Evolutionary conservation across 2,113 vertebrate genomes (phyloP).

Genomic region (Syngnathus typhle): DNA sequence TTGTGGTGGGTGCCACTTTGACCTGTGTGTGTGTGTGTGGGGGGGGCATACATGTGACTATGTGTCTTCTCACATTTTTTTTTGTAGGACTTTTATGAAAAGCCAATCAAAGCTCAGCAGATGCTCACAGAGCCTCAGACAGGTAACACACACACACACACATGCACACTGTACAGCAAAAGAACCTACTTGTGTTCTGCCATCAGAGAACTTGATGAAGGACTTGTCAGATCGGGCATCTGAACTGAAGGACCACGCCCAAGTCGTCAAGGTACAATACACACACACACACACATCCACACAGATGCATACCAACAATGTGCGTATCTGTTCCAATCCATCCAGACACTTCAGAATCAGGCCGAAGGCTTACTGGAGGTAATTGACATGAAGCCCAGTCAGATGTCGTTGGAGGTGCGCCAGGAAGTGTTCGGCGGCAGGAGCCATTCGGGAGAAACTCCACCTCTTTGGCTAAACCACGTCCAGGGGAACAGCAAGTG

Average conservation of each 20-base stretch:
- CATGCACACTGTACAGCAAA: neutral
- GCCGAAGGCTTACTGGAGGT: slow-evolving; percentile 79
- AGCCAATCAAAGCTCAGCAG: slow-evolving; percentile 64
- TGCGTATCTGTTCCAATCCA: slow-evolving; percentile 58
- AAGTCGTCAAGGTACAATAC: slow-evolving; percentile 78
- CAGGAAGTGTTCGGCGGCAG: slow-evolving; percentile 48
- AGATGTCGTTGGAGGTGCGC: slow-evolving; percentile 70
- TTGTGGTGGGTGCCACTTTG: slow-evolving; percentile 73
- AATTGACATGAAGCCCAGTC: slow-evolving; percentile 68
- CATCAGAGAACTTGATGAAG: slow-evolving; percentile 58
- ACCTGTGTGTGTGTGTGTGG: no score
- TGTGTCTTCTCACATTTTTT: slow-evolving; percentile 16
- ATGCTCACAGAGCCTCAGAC: slow-evolving; percentile 28
- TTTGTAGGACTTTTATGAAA: slow-evolving; percentile 74
- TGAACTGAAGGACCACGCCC: slow-evolving; percentile 60
- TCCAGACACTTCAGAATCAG: slow-evolving; percentile 74
- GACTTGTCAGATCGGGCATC: slow-evolving; percentile 70
- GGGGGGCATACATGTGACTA: no score
- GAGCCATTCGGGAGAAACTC: slow-evolving; percentile 15
- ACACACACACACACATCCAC: neutral
- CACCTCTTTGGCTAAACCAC: neutral
- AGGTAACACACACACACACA: neutral
- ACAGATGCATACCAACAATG: neutral
- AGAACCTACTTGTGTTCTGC: slow-evolving; percentile 17
- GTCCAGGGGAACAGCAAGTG: slow-evolving; percentile 31